Evolutionary conservation across 2,113 vertebrate species (phyloP), one percentile per base, ranked within the genome.

Genomic region (Elachura formosa): DNA sequence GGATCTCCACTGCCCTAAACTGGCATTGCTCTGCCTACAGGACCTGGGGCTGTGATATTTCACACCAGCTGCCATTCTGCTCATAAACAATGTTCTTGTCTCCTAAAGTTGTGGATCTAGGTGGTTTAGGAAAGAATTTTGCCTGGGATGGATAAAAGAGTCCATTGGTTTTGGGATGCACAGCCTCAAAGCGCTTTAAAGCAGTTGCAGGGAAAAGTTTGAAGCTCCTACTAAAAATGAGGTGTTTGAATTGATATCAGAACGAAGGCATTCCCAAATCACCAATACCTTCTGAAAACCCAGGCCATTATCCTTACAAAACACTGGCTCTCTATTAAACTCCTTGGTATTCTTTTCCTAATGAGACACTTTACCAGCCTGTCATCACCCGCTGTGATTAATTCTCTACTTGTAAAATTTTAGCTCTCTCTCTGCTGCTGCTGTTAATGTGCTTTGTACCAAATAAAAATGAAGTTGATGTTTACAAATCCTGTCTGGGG

Each of bases 361-460:
- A 97, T 95, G 79, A 97, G 95, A 90, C 95, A 88, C 92, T 97
- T 97, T 88, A 96, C 95, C 75, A 96, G 93, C 64, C 88, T 97
- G 95, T 96, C 96, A 97, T 97, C 96, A 97, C 96, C 95, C 7
- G 36, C 95, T 96, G 95, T 96, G 95, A 96, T 97, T 96, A 97
- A 97, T 97, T 97, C 94, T 96, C 94, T 92, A 91, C 95, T 94
- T 96, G 92, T 96, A 96, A 97, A 96, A 96, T 94, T 95, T 95
- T 95, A 96, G 85, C 87, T 59, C 75, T 55, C 88, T 95, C 89
- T 96, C 72, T 93, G 93, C 93, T 94, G 89, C 89, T 96, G 87
- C 88, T 78, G 90, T 84, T 96, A 95, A 94, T 88, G 91, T 93
- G 84, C 94, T 97, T 94, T 96, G 92, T 95, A 95, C 72, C 93